These are phyloP conservation scores for Argyresthia goedartella DNA, from an alignment of 2,888 invertebrate species.

Conservation along the genomic window DNA sequence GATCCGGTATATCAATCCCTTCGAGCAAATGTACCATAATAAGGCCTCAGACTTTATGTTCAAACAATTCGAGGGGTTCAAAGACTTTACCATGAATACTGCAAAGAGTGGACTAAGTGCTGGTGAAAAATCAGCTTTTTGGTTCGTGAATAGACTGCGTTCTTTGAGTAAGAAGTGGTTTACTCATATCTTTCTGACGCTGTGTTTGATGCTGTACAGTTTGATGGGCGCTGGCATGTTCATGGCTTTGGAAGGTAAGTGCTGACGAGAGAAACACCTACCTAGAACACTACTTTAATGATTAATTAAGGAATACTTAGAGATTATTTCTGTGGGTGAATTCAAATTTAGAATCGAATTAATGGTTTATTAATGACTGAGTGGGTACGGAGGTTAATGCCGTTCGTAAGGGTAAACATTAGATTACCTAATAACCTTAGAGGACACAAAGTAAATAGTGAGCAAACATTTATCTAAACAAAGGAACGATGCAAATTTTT, in stretches of 20 bases:
- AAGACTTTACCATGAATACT: constrained; percentile 79
- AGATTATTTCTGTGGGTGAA: too few relatives aligned
- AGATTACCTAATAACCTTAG: too few relatives aligned
- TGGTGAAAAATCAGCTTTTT: constrained; percentile 86
- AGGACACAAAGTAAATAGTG: background rate
- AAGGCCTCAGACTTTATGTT: constrained; percentile 85
- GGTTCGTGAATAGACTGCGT: constrained; percentile 83
- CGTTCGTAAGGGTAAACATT: too few relatives aligned
- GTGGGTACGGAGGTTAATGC: too few relatives aligned
- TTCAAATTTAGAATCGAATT: too few relatives aligned
- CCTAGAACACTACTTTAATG: too few relatives aligned
- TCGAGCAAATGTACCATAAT: constrained; percentile 67
- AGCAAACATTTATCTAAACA: too few relatives aligned
- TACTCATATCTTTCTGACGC: constrained; percentile 87
- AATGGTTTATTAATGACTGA: too few relatives aligned
- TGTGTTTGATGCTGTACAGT: constrained; percentile 84
- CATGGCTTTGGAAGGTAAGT: constrained; percentile 81
- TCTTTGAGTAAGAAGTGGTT: constrained; percentile 87
- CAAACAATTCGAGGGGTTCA: constrained; percentile 83
- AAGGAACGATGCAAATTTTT: too few relatives aligned
- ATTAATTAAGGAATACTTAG: too few relatives aligned
- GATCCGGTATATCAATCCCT: constrained; percentile 47
- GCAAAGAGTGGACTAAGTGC: constrained; percentile 85
- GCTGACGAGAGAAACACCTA: background rate
- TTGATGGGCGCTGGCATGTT: constrained; percentile 86